Percentiles rank a stretch among this genome's conserved stretches.
phyloP scores from a whole-genome alignment of 2,113 vertebrate species.

The Sialia sialis region DNA sequence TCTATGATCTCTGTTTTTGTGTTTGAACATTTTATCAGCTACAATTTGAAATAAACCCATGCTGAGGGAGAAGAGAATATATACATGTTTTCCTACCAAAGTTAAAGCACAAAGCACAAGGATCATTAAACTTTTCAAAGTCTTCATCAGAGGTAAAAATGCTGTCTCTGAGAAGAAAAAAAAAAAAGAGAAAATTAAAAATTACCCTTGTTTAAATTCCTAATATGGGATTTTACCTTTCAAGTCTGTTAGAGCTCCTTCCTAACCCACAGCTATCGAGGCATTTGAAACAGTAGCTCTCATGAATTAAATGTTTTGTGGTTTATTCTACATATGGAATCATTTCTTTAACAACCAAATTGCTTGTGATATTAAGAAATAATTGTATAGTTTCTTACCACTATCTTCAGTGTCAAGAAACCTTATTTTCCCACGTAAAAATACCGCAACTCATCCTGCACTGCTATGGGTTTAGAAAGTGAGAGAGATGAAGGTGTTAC shows the following conservation, averaged over 20 bases:
- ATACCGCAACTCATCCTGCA: not conserved
- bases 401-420: not conserved
- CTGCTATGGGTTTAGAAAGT: not conserved
- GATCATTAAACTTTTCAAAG: not conserved
- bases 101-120: not conserved
- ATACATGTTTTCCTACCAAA: not conserved
- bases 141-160: not conserved
- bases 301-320: not conserved
- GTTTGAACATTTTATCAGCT: not conserved
- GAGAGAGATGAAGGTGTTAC: not conserved
- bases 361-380: not conserved
- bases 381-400: not conserved
- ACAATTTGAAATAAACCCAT: not conserved
- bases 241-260: not conserved
- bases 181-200: not conserved
- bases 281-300: not conserved
- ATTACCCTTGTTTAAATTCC: not conserved
- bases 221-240: not conserved
- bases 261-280: not conserved
- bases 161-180: not conserved
- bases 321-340: not conserved
- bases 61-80: not conserved
- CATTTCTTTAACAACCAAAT: not conserved
- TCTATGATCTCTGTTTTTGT: not conserved
- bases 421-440: not conserved